Base-by-base conservation (phyloP, 2,797 vertebrate genomes). In the Cryptoprocta ferox region DNA sequence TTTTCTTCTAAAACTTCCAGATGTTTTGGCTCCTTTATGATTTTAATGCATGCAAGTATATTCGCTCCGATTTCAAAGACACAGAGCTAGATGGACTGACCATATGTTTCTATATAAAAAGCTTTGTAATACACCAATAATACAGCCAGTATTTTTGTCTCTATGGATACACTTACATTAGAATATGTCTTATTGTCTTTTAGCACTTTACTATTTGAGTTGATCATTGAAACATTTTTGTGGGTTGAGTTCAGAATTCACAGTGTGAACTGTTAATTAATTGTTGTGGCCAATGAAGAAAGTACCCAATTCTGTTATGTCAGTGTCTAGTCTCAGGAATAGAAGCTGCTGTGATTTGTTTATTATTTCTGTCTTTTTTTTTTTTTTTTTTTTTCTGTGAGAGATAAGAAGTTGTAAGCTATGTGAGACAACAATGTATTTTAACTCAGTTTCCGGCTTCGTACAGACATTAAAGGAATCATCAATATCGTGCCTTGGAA, bases 211-310 rank as follows among this genome's bases (percentile, higher is more conserved):
- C 96, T 97, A 89, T 97, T 97, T 97, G 63, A 5, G 37, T 78
- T 91, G 93, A 96, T 97, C 84, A 98, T 95, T 86, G 68, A 83
- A 96, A 90, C 39, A 0, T 97, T 97, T 98, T 93, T 97, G 96
- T 66, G 91, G 97, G 90, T 84, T 95, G 98, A 98, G 98, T 95
- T 98, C 98, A 97, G 94, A 95, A 95, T 96, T 98, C 96, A 97
- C 95, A 98, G 89, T 98, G 99, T 89, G 98, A 98, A 97, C 96
- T 97, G 98, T 98, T 99, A 98, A 99, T 99, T 99, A 99, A 99
- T 99, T 98, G 99, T 99, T 98, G 98, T 98, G 98, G 98, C 98
- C 98, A 98, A 99, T 95, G 98, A 99, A 99, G 98, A 99, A 98
- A 98, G 98, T 98, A 98, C 98, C 98, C 98, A 97, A 97, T 97